Conservation (phyloP, 2,888 invertebrate species). For the Bellardia pandia region DNA sequence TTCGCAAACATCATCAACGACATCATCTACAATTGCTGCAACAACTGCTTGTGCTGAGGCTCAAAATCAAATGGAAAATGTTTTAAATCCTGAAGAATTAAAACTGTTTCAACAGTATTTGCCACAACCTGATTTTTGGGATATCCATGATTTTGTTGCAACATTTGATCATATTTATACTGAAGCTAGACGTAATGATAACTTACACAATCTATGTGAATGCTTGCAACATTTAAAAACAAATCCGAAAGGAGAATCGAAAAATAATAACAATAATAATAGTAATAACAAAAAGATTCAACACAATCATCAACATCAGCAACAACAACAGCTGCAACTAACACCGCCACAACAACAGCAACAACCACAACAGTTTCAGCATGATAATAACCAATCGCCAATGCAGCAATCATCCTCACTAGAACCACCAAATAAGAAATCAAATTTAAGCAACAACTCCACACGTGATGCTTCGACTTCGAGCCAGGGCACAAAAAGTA, state of each 20-base stretch:
- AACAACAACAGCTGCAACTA: not conserved
- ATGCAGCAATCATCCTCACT: conserved; percentile 24
- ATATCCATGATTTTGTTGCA: conserved; percentile 57
- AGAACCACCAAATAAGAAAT: conserved; percentile 69
- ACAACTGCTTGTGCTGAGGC: conserved; percentile 24
- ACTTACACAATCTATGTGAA: conserved; percentile 62
- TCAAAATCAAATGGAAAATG: conserved; percentile 62
- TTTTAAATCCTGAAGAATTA: conserved; percentile 61
- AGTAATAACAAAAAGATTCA: conserved; percentile 40
- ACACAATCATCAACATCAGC: conserved; percentile 24
- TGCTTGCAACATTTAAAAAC: conserved; percentile 68
- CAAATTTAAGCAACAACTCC: conserved; percentile 66
- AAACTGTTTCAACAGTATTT: conserved; percentile 66
- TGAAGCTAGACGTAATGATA: conserved; percentile 58
- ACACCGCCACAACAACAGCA: not conserved
- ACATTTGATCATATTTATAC: conserved; percentile 65
- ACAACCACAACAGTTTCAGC: conserved; percentile 9
- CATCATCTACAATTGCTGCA: conserved; percentile 56
- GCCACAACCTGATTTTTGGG: conserved; percentile 65
- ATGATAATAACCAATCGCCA: not conserved
- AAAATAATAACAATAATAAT: conserved; percentile 29
- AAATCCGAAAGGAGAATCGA: conserved; percentile 55
- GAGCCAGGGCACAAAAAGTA: conserved; percentile 62
- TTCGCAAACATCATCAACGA: conserved; percentile 70
- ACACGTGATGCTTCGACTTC: conserved; percentile 69